Evolutionary conservation across 2,888 invertebrate species (phyloP).

Genomic region (Nectonema munidae): DNA sequence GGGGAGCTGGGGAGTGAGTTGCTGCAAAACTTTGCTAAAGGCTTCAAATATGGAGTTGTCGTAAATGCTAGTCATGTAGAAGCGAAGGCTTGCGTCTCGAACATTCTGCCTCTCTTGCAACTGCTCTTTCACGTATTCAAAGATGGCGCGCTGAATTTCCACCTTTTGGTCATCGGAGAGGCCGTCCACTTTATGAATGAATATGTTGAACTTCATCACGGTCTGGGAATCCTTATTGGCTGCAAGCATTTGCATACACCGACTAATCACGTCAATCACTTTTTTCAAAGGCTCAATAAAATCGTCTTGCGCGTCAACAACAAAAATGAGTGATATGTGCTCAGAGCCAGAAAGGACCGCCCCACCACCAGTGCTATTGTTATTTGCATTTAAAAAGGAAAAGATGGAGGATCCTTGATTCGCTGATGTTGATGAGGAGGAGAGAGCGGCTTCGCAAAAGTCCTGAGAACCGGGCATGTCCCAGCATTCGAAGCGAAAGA

Average conservation of each 20-base stretch:
- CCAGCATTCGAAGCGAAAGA: conserved; percentile 98
- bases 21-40: conserved; percentile 96
- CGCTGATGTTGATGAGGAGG: too few species aligned
- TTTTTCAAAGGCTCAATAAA: conserved; percentile 74
- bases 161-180: conserved; percentile 93
- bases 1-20: conserved; percentile 76
- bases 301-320: conserved; percentile 73
- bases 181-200: conserved; percentile 96
- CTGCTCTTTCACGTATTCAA: conserved; percentile 76
- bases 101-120: conserved; percentile 48
- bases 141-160: conserved; percentile 76
- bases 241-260: too few species aligned
- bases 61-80: conserved; percentile 89
- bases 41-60: conserved; percentile 99
- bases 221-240: too few species aligned
- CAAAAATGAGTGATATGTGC: too few species aligned
- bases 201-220: conserved; percentile 55
- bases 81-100: conserved; percentile 35
- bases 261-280: too few species aligned
- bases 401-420: too few species aligned
- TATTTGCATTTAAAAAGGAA: too few species aligned
- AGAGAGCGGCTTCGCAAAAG: conserved; percentile 71
- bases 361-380: too few species aligned
- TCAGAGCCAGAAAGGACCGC: too few species aligned
- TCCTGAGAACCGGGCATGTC: conserved; percentile 97